Evolutionary conservation across 92 coral and sea anemone species (phyloP).

Genomic region (Paramuricea clavata): DNA sequence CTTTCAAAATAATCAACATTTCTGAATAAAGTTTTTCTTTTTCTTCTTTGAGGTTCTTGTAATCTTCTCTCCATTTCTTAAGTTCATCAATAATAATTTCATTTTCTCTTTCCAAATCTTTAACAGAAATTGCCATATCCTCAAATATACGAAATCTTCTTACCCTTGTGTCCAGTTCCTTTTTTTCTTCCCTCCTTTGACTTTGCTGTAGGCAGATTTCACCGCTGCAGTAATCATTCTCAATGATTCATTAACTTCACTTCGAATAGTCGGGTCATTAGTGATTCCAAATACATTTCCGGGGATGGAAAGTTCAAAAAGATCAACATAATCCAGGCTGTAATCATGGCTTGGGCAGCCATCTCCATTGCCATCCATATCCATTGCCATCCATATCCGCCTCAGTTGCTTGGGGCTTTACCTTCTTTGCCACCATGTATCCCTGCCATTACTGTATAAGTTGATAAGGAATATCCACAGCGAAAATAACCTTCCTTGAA

Average conservation of each 20-base stretch:
- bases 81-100: not conserved
- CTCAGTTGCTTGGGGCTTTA: not conserved
- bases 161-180: conserved; percentile 58
- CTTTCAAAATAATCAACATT: conserved; percentile 47
- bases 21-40: conserved; percentile 42
- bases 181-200: conserved; percentile 42
- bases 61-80: not conserved
- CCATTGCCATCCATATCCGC: not conserved
- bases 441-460: not conserved
- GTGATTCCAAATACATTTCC: conserved; percentile 54
- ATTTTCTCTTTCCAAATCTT: conserved; percentile 2
- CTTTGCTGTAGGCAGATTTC: conserved; percentile 17
- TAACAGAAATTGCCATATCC: conserved; percentile 3
- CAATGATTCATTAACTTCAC: conserved; percentile 54
- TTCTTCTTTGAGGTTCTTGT: conserved; percentile 52
- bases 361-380: no score
- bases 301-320: conserved; percentile 4
- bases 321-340: not conserved
- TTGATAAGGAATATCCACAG: conserved; percentile 53
- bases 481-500: conserved; percentile 61
- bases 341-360: not conserved
- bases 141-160: conserved; percentile 26
- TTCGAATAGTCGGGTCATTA: conserved; percentile 47
- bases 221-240: conserved; percentile 50
- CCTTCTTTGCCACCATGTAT: conserved; percentile 9